Conservation (phyloP, 1,140 invertebrate species). For the Zophobas atratus region DNA sequence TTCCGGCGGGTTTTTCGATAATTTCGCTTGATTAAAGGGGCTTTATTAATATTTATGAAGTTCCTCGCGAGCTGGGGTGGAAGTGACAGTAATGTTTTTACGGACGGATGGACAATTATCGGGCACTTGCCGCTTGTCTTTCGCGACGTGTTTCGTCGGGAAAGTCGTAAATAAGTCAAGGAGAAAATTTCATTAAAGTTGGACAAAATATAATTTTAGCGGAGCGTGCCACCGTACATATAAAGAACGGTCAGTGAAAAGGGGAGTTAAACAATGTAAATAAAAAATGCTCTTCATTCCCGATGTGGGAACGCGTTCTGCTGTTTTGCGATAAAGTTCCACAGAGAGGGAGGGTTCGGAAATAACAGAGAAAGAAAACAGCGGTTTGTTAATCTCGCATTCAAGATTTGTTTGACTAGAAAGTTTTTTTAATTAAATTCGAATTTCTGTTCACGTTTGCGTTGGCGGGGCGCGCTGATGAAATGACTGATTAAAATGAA, state of each 20-base stretch:
- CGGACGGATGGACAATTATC: conserved; percentile 5
- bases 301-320: neutral
- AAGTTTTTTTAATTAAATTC: too few relatives aligned
- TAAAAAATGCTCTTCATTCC: neutral
- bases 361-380: neutral
- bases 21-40: neutral
- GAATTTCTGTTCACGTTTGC: too few relatives aligned
- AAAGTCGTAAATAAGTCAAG: neutral
- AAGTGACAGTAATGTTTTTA: neutral
- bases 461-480: too few relatives aligned
- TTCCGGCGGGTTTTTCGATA: neutral
- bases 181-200: conserved; percentile 20
- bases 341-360: neutral
- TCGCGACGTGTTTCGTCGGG: neutral
- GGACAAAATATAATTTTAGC: conserved; percentile 14
- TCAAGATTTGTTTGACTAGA: too few relatives aligned
- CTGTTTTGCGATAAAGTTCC: neutral
- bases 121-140: conserved; percentile 20
- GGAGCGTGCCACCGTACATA: neutral
- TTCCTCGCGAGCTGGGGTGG: neutral
- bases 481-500: too few relatives aligned
- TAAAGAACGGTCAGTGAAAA: neutral
- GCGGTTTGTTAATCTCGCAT: too few relatives aligned
- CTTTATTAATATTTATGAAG: conserved; percentile 26
- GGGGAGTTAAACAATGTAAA: neutral